These are phyloP conservation scores for Drosophila acutilabella DNA, from an alignment of 2,888 invertebrate species.

Conservation along the genomic window DNA sequence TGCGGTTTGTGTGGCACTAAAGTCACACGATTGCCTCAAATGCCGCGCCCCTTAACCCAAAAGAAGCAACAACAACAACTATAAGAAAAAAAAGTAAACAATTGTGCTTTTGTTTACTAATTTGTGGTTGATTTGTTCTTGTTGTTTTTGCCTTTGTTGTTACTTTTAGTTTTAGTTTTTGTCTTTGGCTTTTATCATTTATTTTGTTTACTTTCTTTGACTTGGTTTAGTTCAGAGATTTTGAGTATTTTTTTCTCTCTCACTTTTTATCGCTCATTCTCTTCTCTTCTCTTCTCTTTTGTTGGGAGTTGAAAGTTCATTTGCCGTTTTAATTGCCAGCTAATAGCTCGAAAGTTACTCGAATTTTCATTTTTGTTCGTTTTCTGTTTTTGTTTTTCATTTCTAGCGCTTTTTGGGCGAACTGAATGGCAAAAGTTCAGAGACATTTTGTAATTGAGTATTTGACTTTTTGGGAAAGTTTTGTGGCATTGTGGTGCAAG, in stretches of 20 bases:
- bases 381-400: slow-evolving; percentile 6
- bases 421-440: slow-evolving; percentile 36
- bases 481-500: slow-evolving; percentile 12
- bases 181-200: slow-evolving; percentile 59
- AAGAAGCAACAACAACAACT: slow-evolving; percentile 17
- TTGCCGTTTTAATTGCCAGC: slow-evolving; percentile 77
- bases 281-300: slow-evolving; percentile 2
- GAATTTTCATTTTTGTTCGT: slow-evolving; percentile 40
- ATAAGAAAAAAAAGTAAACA: slow-evolving; percentile 55
- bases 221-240: slow-evolving; percentile 61
- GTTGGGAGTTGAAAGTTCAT: slow-evolving; percentile 71
- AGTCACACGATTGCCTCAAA: slow-evolving; percentile 49
- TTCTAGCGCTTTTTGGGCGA: slow-evolving; percentile 29
- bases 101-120: slow-evolving; percentile 78
- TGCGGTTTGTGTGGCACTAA: slow-evolving; percentile 21
- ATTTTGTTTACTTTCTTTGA: slow-evolving; percentile 75
- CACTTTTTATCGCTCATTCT: neutral
- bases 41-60: slow-evolving; percentile 12
- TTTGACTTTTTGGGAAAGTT: slow-evolving; percentile 33
- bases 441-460: slow-evolving; percentile 38
- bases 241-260: neutral
- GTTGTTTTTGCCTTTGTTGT: slow-evolving; percentile 25
- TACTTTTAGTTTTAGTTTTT: slow-evolving; percentile 28
- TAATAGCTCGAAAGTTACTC: slow-evolving; percentile 75
- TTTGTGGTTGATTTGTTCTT: slow-evolving; percentile 62